A percentile compares a stretch with the other conserved stretches of the same genome.
Conservation (phyloP, 2,888 invertebrate genomes). For the Portevinia maculata region DNA sequence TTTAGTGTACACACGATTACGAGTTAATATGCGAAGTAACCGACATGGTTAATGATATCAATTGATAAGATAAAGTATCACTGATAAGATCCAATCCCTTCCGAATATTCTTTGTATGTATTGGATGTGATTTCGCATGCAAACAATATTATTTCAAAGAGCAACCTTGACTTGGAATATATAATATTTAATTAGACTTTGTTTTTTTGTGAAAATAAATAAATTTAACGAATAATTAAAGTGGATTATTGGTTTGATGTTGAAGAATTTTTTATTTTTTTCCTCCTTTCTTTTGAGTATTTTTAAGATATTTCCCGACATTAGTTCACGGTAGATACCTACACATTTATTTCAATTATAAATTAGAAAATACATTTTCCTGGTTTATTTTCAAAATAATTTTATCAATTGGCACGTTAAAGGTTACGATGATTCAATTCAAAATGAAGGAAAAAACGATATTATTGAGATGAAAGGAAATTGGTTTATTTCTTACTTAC, state of each 20-base stretch:
- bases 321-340: no score
- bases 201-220: not conserved
- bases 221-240: no score
- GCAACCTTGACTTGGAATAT: slow-evolving; percentile 4
- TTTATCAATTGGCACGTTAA: no score
- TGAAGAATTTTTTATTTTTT: no score
- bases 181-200: not conserved
- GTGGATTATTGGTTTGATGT: slow-evolving; percentile 6
- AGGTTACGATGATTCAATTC: no score
- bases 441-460: no score
- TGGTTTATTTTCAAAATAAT: slow-evolving; percentile 10
- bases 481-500: no score
- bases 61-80: slow-evolving; percentile 23
- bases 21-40: slow-evolving; percentile 10
- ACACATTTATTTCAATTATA: no score
- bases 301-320: no score
- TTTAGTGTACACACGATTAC: not conserved
- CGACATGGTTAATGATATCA: slow-evolving; percentile 1
- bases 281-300: no score
- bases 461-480: no score
- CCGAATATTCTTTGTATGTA: slow-evolving; percentile 10
- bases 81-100: slow-evolving; percentile 10
- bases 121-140: not conserved
- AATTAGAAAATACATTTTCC: no score
- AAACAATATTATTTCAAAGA: not conserved